Conservation (phyloP, 2,113 vertebrate species). For the Parotia lawesii region DNA sequence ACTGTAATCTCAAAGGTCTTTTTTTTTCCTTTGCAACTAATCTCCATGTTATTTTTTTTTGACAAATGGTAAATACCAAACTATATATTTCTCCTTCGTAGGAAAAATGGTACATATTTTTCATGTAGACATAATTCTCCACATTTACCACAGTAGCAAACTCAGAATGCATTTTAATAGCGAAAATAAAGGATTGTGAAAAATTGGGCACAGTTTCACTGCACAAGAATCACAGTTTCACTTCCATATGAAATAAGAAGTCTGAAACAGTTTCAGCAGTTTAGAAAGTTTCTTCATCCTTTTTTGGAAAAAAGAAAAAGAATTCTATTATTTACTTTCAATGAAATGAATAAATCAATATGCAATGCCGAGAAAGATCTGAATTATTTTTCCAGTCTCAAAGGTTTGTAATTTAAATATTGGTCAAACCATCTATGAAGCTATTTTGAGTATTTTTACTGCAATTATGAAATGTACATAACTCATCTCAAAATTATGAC, state of each 20-base stretch:
- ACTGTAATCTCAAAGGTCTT: background rate
- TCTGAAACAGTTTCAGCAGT: background rate
- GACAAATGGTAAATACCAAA: background rate
- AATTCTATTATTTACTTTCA: background rate
- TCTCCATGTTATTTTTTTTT: background rate
- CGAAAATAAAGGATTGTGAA: background rate
- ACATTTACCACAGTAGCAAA: background rate
- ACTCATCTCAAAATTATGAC: background rate
- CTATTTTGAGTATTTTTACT: background rate
- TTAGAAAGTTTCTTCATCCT: background rate
- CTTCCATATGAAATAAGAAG: background rate
- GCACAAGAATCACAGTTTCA: background rate
- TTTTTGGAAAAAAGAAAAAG: background rate
- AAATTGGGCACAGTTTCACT: background rate
- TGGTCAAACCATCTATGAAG: background rate
- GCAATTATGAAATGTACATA: background rate
- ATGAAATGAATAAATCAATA: background rate
- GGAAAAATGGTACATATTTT: background rate
- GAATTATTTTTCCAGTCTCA: background rate
- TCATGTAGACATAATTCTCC: background rate
- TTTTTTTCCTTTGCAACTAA: background rate
- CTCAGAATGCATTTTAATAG: background rate
- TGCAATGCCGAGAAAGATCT: background rate
- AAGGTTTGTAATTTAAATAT: background rate
- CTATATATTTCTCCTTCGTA: background rate